Evolutionary conservation across 2,888 invertebrate genomes (phyloP).

Genomic region (Cetonia aurata): DNA sequence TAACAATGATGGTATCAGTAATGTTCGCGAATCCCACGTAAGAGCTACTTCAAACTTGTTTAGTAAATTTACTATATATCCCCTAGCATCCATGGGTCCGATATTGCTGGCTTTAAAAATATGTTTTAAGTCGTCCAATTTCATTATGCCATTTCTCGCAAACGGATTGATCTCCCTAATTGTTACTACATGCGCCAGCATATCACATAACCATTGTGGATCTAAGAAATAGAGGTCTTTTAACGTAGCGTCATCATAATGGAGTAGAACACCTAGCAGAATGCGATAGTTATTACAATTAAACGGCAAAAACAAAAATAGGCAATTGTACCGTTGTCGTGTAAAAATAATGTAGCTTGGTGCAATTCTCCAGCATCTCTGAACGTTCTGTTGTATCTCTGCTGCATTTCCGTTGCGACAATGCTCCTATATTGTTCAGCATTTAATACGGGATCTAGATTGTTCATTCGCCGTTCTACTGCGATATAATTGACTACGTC

Average conservation of each 20-base stretch:
- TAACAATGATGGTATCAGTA: constrained; percentile 92
- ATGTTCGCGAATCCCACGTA: constrained; percentile 92
- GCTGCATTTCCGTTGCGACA: constrained; percentile 76
- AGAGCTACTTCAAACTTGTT: constrained; percentile 98
- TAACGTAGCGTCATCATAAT: constrained; percentile 94
- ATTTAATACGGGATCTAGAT: constrained; percentile 84
- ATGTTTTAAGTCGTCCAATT: constrained; percentile 90
- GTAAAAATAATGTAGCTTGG: constrained; percentile 96
- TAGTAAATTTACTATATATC: constrained; percentile 90
- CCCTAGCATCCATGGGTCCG: constrained; percentile 76
- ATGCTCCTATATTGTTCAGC: constrained; percentile 81
- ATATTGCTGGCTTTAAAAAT: constrained; percentile 91
- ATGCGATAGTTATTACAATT: not conserved
- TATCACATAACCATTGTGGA: constrained; percentile 99
- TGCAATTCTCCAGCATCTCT: constrained; percentile 92
- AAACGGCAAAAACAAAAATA: too few species aligned
- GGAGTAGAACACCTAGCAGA: constrained; percentile 83
- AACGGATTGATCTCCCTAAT: constrained; percentile 98
- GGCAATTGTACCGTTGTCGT: constrained; percentile 85
- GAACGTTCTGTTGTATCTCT: constrained; percentile 79
- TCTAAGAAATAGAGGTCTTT: constrained; percentile 96
- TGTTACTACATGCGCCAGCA: constrained; percentile 96
- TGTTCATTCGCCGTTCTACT: constrained; percentile 76
- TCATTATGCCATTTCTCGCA: constrained; percentile 93
- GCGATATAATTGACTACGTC: constrained; percentile 90